Evolutionary conservation across 2,113 vertebrate species (phyloP), one percentile per base, ranked within the genome.

Genomic region (Patagioenas fasciata): DNA sequence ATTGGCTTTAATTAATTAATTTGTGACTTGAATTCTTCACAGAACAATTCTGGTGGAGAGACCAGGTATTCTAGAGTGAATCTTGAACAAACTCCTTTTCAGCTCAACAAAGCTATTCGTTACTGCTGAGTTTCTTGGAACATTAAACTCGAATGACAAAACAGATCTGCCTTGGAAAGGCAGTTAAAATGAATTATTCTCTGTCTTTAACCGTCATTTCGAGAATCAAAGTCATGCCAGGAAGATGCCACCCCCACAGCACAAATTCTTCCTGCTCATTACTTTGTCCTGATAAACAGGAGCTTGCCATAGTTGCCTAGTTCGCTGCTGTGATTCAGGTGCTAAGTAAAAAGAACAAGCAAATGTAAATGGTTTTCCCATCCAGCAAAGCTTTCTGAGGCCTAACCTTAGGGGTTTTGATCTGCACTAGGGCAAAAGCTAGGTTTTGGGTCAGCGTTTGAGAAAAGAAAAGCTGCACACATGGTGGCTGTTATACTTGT

Each of bases 181-280:
- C 66, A 47, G 58, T 91, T 90, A 67, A 93, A 75, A 34, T 13
- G 75, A 88, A 44, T 15, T 5, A 0, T 6, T 48, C 13, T 34
- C 60, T 54, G 80, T 85, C 26, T 32, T 75, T 11, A 81, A 80
- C 66, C 64, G 83, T 71, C 72, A 79, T 90, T 93, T 93, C 69
- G 71, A 94, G 86, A 81, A 78, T 84, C 80, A 78, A 93, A 86
- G 48, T 75, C 44, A 34, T 48, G 34, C 51, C 88, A 95, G 79
- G 88, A 95, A 80, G 66, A 77, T 15, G 1, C 50, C 80, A 40
- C 67, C 58, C 29, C 57, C 71, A 70, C 62, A 95, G 42, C 44
- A 69, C 34, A 56, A 44, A 67, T 48, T 91, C 62, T 88, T 94
- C 34, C 23, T 81, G 29, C 38, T 62, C 13, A 10, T 51, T 91